Base-by-base conservation (phyloP, 2,888 invertebrate genomes). In the Nomada hirtipes region DNA sequence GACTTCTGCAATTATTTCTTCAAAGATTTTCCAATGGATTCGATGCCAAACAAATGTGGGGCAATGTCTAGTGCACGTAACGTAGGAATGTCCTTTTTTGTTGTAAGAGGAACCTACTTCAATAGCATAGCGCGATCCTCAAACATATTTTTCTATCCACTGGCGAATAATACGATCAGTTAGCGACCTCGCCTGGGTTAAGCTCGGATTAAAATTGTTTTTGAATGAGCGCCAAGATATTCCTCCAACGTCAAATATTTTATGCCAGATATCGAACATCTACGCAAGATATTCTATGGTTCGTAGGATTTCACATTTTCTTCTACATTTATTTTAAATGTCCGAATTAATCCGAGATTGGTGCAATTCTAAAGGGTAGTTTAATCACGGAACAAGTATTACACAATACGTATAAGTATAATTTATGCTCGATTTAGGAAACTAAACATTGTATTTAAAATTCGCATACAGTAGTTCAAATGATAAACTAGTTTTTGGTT, bases 141-240 rank as follows among this genome's bases (percentile, higher is more conserved):
- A 18, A 70, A 26, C 70, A 81, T 70, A 67, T 70, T 79, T 76
- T 60, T 75, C 71, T 63, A 71, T 68, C 53, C 53, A 59, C 68
- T 68, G 47, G 11, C 23, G 36, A 68, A 57, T 79, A 64, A 53
- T 64, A 29, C 65, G 63, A 60, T 84, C 67, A 78, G 79, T 71
- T 72, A 75, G 74, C 42, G 75, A 50, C 70, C 60, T 47, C 70
- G 73, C 10, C 23, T 76, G 74, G 15, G 23, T 71, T 74, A 53
- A 76, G 61, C 23, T 36, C 36, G 68, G 73, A 76, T 85, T 82
- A 79, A 85, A 70, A 72, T 72, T 69, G 52, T 77, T 76, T 85
- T 72, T 83, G 72, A 75, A 72, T n/a, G 44, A 9, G 26, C 47
- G 82, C 65, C 72, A 73, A 63, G 29, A 55, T 71, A 55, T 70